Evolutionary conservation across 2,797 vertebrate genomes (phyloP).

Genomic region (Propithecus deckenii): DNA sequence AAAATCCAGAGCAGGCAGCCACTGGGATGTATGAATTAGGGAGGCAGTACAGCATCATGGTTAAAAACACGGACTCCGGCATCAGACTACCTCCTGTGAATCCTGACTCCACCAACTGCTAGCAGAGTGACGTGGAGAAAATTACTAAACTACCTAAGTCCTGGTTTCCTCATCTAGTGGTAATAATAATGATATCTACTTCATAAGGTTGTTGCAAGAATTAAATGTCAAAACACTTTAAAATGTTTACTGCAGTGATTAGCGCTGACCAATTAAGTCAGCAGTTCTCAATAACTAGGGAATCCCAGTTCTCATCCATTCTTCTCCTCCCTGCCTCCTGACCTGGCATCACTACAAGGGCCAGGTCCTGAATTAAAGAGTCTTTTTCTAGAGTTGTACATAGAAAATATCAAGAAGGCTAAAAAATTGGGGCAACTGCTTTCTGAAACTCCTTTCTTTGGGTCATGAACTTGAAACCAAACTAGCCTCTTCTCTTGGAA

Average conservation of each 20-base stretch:
- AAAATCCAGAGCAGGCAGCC: background rate
- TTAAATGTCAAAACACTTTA: background rate
- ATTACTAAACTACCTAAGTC: background rate
- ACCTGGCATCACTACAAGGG: background rate
- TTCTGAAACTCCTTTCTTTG: background rate
- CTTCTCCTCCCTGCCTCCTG: background rate
- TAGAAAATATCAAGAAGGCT: background rate
- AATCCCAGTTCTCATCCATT: background rate
- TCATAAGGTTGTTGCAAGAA: background rate
- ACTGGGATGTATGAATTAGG: background rate
- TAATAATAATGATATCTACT: background rate
- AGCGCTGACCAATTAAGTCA: background rate
- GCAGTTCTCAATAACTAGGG: background rate
- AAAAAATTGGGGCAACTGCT: background rate
- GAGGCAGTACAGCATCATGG: background rate
- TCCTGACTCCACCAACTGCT: background rate
- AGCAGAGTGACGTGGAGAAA: background rate
- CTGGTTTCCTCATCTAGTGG: background rate
- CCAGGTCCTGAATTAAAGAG: background rate
- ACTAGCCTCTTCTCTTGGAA: background rate
- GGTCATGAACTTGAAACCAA: background rate
- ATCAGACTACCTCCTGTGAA: background rate
- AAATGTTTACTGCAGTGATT: background rate
- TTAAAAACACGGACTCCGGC: background rate
- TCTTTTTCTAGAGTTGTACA: background rate